These are phyloP conservation scores for Melitaea cinxia DNA, from an alignment of 1,140 invertebrate species.

Conservation along the genomic window DNA sequence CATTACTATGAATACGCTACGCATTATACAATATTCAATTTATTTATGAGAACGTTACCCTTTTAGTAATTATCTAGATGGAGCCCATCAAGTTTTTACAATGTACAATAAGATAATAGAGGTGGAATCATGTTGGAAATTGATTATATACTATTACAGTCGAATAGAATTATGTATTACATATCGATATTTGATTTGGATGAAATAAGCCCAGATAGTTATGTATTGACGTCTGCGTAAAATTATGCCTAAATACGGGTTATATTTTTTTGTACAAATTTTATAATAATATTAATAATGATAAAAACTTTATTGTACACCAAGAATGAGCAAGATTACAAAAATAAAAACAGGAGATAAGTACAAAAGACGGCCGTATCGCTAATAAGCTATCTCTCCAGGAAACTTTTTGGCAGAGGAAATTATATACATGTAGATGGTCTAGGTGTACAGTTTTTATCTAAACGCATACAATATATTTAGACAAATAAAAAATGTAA, in stretches of 20 bases:
- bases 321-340: not conserved
- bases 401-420: too few species aligned
- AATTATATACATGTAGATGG: too few species aligned
- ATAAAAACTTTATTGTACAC: too few species aligned
- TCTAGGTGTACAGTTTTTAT: too few species aligned
- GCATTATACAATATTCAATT: conserved; percentile 12
- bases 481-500: too few species aligned
- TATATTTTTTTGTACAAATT: conserved; percentile 33
- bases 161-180: conserved; percentile 49
- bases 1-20: conserved; percentile 4
- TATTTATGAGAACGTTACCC: conserved; percentile 23
- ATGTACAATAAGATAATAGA: conserved; percentile 38
- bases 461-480: too few species aligned
- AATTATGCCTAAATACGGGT: conserved; percentile 40
- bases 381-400: too few species aligned
- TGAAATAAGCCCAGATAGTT: conserved; percentile 47
- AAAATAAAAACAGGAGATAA: too few species aligned
- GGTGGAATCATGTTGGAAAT: conserved; percentile 38
- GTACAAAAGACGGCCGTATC: too few species aligned
- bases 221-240: conserved; percentile 38
- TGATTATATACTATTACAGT: conserved; percentile 53
- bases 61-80: conserved; percentile 23
- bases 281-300: conserved; percentile 20
- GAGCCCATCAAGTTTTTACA: conserved; percentile 45
- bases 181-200: conserved; percentile 48